phyloP scores from a whole-genome alignment of 2,113 vertebrate genomes.

The Pseudopodoces humilis region DNA sequence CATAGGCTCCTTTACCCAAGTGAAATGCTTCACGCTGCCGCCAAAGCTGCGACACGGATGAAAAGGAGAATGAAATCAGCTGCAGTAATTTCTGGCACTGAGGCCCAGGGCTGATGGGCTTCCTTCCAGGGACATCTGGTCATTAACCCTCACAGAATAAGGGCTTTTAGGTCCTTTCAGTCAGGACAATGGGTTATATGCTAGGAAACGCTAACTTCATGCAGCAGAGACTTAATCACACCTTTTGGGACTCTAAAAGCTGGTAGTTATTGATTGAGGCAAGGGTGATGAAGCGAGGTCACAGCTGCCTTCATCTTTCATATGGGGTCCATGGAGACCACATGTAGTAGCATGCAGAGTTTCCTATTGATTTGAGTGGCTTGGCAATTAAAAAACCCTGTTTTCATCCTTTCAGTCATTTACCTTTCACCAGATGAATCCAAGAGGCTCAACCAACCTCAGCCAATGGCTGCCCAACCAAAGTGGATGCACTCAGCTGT shows the following conservation, averaged over 20 bases:
- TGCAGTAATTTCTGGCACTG: not conserved
- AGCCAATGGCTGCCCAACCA: not conserved
- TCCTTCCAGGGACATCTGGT: conserved; percentile 58
- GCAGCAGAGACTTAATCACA: conserved; percentile 56
- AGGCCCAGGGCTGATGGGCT: conserved; percentile 4
- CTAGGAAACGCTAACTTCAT: conserved; percentile 7
- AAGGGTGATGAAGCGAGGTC: conserved; percentile 17
- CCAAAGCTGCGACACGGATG: not conserved
- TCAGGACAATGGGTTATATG: conserved; percentile 25
- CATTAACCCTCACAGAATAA: conserved; percentile 42
- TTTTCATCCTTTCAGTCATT: conserved; percentile 19
- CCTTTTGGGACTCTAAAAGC: conserved; percentile 59
- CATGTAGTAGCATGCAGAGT: not conserved
- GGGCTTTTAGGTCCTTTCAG: conserved; percentile 41
- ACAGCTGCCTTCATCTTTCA: conserved; percentile 57
- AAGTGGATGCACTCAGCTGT: not conserved
- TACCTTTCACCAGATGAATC: conserved; percentile 28
- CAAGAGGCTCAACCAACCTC: not conserved
- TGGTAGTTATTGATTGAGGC: conserved; percentile 60
- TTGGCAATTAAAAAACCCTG: conserved; percentile 44
- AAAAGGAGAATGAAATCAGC: not conserved
- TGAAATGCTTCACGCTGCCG: not conserved
- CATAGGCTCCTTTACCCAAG: not conserved
- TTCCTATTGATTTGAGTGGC: conserved; percentile 47
- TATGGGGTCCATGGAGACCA: conserved; percentile 54